Conservation (phyloP, 1,140 invertebrate species). For the Drosophila melanogaster region Release_6_plus_ISO1_MT NT_033777.3:24736501-24737000, state of each 20-base stretch:
- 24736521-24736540: slow-evolving; percentile 40
- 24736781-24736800: slow-evolving; percentile 17
- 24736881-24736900: slow-evolving; percentile 43
- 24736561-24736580: slow-evolving; percentile 50
- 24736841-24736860: slow-evolving; percentile 1
- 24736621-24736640: slow-evolving; percentile 4
- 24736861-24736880: too few relatives aligned
- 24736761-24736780: slow-evolving; percentile 6
- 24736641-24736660: slow-evolving; percentile 25
- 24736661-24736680: slow-evolving; percentile 40
- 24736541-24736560: slow-evolving; percentile 53
- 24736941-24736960: slow-evolving; percentile 6
- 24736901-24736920: slow-evolving; percentile 58
- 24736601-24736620: slow-evolving; percentile 29
- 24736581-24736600: slow-evolving; percentile 50
- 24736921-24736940: slow-evolving; percentile 59
- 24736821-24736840: slow-evolving; percentile 44
- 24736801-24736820: slow-evolving; percentile 59
- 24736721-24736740: slow-evolving; percentile 9
- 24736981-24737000: slow-evolving; percentile 64
- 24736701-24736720: slow-evolving; percentile 43
- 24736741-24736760: slow-evolving; percentile 1
- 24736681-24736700: slow-evolving; percentile 52
- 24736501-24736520: neutral
- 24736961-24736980: slow-evolving; percentile 13